These are phyloP conservation scores for Zaprionus capensis DNA, from an alignment of 1,140 invertebrate species.

Conservation along the genomic window DNA sequence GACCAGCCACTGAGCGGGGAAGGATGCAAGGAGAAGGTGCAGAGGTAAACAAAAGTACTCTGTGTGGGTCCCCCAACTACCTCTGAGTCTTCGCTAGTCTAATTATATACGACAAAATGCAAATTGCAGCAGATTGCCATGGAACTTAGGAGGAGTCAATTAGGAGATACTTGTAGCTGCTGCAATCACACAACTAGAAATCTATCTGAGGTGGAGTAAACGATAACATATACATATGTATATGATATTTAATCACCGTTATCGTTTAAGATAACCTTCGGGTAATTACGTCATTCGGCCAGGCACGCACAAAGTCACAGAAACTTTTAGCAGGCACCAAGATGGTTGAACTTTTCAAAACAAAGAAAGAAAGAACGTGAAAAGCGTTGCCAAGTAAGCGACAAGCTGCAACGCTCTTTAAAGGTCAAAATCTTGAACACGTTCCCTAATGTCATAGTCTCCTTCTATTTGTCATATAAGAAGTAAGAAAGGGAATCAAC, in stretches of 20 bases:
- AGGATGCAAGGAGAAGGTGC: neutral
- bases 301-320: neutral
- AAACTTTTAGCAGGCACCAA: neutral
- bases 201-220: too few relatives aligned
- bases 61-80: neutral
- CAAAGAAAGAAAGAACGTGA: neutral
- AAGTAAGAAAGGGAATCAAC: too few relatives aligned
- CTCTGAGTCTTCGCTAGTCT: constrained; percentile 33
- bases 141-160: constrained; percentile 71
- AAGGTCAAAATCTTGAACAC: neutral
- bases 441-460: neutral
- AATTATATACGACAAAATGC: constrained; percentile 22
- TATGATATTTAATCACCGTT: neutral
- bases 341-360: neutral
- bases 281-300: neutral
- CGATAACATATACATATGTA: neutral
- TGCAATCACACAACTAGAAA: neutral
- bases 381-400: neutral
- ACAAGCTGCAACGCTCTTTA: neutral
- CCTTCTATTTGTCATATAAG: neutral
- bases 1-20: constrained; percentile 37
- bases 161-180: constrained; percentile 32
- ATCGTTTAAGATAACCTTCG: neutral
- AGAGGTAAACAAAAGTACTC: neutral
- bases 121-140: constrained; percentile 39